Base-by-base conservation (phyloP, 2,888 invertebrate genomes). In the Thera obeliscata region DNA sequence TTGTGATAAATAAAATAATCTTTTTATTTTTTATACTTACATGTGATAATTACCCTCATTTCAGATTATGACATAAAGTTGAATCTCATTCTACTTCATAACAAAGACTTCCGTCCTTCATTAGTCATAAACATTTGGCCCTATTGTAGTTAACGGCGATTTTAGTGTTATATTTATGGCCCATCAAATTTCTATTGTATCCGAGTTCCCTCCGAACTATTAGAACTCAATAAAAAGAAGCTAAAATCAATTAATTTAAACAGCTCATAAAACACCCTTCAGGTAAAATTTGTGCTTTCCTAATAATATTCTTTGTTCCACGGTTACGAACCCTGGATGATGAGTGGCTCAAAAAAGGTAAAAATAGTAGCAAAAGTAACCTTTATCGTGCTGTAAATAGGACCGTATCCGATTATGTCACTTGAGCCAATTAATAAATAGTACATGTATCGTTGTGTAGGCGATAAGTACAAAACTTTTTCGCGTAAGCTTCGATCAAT, bases 401-500 rank as follows among this genome's bases (percentile, higher is more conserved):
- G 67, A 59, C 71, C 70, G 65, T 66, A 73, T 63, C 64, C 65
- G 66, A 67, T 73, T 73, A 74, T 71, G 71, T 71, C 74, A 70
- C 67, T 68, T 74, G 70, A 72, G 84, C 83, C 88, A 88, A 88
- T 88, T 87, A 88, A 87, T 88, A 83, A 84, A 85, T 83, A 86
- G 83, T 84, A 83, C 86, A 83, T 82, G 74, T 74, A 74, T 73
- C 71, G 71, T 86, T 87, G 85, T 87, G 85, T 86, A 87, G 81
- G 88, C 87, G 87, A 88, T 89, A 88, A 88, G 88, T 88, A 88
- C 85, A 84, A 82, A 89, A 92, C 87, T 91, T 92, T 91, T 91
- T 91, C 89, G 89, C 89, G 82, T 86, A 85, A 89, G 89, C 83
- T 87, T 79, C 88, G 93, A 93, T 93, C 93, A 90, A 93, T 93